Base-by-base conservation (phyloP, 2,888 invertebrate genomes). In the Vesta saturnalis region DNA sequence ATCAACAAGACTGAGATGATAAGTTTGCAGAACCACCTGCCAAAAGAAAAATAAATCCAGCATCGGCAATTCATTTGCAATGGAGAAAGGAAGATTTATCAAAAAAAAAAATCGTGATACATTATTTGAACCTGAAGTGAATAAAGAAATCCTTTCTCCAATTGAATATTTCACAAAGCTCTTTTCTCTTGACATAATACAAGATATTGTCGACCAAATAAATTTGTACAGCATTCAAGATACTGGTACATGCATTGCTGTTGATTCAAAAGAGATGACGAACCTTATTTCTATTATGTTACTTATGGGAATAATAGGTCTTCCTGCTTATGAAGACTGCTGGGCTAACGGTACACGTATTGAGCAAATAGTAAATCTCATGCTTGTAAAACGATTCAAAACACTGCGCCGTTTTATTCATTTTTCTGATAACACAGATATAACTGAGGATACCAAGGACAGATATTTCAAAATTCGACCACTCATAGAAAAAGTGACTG, bases 201-300 rank as follows among this genome's bases (percentile, higher is more conserved):
- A 54, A 5, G 21, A 35, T 18, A 60, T 60, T 15, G 22, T 60
- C 3, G 23, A 47, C 1, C 21, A 72, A 8, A 68, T 74, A 52
- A 74, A 77, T 64, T 22, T 70, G 18, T 76, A 75, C 46, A 69
- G 69, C 6, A 59, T 70, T 18, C 68, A 76, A 68, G 54, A 56
- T 60, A 71, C 68, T 18, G 75, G 76, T 14, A 68, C 52, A 62
- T 69, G 70, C 39, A 73, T 74, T 10, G 54, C 73, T 21, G 18
- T 72, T 6, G 64, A 66, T 35, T 59, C 65, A 43, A 72, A 76
- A n/a, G 77, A 79, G 47, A 56, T 78, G 14, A 52, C 65, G 14
- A 74, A 76, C 69, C 79, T 79, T 74, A 22, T 79, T 16, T 74
- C 75, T 8, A 79, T 79, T 3, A 66, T 76, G 54, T 70, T 79